These are phyloP conservation scores for Philopedon plagiatum DNA, from an alignment of 2,888 invertebrate genomes.

Conservation along the genomic window DNA sequence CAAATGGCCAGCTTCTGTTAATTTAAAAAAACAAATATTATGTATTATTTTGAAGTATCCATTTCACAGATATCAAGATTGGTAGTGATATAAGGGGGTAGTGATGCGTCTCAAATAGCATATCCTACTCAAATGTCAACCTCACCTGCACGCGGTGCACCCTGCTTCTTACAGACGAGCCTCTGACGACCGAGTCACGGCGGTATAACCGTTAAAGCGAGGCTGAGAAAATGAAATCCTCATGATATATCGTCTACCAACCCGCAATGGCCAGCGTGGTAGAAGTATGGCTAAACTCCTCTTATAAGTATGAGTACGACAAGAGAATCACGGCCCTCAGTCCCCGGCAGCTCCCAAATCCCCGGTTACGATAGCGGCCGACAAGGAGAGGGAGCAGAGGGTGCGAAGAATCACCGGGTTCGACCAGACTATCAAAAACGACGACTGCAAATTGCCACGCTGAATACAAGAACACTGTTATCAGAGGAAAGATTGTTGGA, in stretches of 20 bases:
- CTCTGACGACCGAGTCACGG: not conserved
- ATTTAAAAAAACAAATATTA: too few species aligned
- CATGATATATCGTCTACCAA: not conserved
- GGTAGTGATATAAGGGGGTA: not conserved
- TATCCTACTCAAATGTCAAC: constrained; percentile 16
- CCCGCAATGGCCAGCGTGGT: constrained; percentile 1
- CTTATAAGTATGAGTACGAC: not conserved
- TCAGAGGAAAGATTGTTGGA: constrained; percentile 19
- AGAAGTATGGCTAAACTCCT: constrained; percentile 8
- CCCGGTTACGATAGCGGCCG: constrained; percentile 25
- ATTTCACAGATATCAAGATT: not conserved
- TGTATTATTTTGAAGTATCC: too few species aligned
- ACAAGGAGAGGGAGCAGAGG: constrained; percentile 7
- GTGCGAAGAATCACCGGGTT: constrained; percentile 29
- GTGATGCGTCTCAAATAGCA: constrained; percentile 1
- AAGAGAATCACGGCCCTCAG: not conserved
- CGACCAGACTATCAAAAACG: constrained; percentile 27
- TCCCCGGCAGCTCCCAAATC: not conserved
- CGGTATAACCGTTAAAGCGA: not conserved
- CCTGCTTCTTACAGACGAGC: not conserved
- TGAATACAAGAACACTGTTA: constrained; percentile 35
- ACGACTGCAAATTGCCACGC: constrained; percentile 24
- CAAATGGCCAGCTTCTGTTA: too few species aligned
- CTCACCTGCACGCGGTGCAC: not conserved
- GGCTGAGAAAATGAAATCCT: not conserved